A percentile compares a stretch with the other conserved stretches of the same genome.
Conservation (phyloP, 2,888 invertebrate species). For the Pheosia tremula region DNA sequence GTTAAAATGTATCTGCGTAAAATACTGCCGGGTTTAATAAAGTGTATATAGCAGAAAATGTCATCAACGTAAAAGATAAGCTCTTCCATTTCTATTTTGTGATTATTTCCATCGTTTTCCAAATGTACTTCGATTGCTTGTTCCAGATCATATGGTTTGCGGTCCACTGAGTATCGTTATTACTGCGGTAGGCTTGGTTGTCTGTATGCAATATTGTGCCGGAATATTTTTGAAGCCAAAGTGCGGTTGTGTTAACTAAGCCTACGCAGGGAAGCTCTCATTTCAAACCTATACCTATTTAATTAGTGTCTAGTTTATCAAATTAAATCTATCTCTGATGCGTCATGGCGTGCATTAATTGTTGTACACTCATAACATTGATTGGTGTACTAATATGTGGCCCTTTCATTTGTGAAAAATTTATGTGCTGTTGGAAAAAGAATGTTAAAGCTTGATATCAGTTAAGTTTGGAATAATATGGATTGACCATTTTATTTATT, state of each 20-base stretch:
- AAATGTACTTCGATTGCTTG: constrained; percentile 55
- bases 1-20: not conserved
- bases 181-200: constrained; percentile 10
- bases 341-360: constrained; percentile 35
- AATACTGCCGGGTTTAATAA: not conserved
- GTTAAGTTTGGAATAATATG: not conserved
- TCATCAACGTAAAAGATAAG: constrained; percentile 40
- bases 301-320: constrained; percentile 17
- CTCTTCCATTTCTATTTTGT: constrained; percentile 25
- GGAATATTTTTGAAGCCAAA: constrained; percentile 16
- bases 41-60: not conserved
- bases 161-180: constrained; percentile 11
- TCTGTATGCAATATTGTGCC: constrained; percentile 15
- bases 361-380: constrained; percentile 23
- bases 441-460: not conserved
- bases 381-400: constrained; percentile 29
- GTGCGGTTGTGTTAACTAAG: constrained; percentile 12
- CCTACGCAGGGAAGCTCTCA: not conserved
- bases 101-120: constrained; percentile 44
- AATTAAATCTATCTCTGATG: no score
- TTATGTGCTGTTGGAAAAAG: constrained; percentile 12
- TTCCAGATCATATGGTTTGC: constrained; percentile 49
- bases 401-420: constrained; percentile 39
- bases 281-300: not conserved
- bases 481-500: not conserved